phyloP scores from a whole-genome alignment of 2,888 invertebrate genomes.

The Eupithecia abbreviata region DNA sequence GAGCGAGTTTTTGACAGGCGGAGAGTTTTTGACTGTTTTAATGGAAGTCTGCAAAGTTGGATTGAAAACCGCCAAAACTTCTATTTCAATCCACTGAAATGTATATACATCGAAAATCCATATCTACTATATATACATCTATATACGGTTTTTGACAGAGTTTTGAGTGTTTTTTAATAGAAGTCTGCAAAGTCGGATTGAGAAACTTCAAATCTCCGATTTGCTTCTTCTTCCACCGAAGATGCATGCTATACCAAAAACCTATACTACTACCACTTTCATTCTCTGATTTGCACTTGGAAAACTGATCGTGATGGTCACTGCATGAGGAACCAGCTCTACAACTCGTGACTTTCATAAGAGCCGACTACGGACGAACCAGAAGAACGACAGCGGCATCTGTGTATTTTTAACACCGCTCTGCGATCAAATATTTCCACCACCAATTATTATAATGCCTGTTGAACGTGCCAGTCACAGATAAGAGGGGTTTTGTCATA shows the following conservation, averaged over 20 bases:
- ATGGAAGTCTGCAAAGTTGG: neutral
- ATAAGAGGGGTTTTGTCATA: too few species aligned
- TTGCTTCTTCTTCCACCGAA: neutral
- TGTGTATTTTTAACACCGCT: too few species aligned
- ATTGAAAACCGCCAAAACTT: neutral
- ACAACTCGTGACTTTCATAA: neutral
- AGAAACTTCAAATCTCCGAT: neutral
- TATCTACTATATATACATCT: neutral
- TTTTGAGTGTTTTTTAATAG: neutral
- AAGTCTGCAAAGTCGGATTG: neutral
- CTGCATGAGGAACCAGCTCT: too few species aligned
- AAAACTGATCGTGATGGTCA: too few species aligned
- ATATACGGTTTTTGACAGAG: neutral
- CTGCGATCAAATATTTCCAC: too few species aligned
- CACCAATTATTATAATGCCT: too few species aligned
- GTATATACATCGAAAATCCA: neutral
- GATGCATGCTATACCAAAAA: neutral
- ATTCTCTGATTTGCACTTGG: neutral
- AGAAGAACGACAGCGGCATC: neutral
- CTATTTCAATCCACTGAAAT: neutral
- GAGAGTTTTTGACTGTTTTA: neutral
- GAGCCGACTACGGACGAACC: neutral
- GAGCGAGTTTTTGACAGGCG: neutral
- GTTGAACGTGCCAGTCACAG: too few species aligned
- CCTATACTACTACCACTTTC: neutral